Evolutionary conservation across 2,797 vertebrate genomes (phyloP).

Genomic region (Scolopax rusticola): DNA sequence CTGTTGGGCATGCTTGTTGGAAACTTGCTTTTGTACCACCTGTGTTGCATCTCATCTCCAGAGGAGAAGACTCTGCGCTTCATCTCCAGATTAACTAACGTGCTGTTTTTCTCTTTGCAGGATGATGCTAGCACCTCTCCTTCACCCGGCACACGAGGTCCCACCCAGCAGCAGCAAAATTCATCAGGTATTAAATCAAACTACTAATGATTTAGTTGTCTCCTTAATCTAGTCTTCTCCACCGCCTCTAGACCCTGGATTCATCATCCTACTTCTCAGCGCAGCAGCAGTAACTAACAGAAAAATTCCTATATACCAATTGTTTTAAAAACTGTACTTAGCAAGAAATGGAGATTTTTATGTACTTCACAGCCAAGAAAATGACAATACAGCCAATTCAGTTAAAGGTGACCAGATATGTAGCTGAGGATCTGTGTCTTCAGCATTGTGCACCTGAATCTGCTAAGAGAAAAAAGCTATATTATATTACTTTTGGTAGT

Average conservation of each 20-base stretch:
- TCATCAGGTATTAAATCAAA: conserved; percentile 82
- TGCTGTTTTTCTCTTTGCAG: conserved; percentile 73
- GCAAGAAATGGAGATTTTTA: neutral
- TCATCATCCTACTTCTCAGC: neutral
- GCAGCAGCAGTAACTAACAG: neutral
- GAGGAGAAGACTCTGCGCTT: neutral
- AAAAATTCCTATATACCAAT: neutral
- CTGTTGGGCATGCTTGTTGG: neutral
- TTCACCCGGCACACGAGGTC: conserved; percentile 85
- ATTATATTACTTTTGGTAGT: neutral
- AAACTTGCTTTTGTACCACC: neutral
- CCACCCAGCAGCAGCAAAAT: conserved; percentile 90
- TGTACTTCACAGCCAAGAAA: neutral
- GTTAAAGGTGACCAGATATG: neutral
- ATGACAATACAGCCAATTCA: neutral
- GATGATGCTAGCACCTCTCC: conserved; percentile 89
- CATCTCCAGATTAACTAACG: neutral
- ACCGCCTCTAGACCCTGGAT: neutral
- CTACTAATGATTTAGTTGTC: neutral
- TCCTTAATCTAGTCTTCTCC: neutral
- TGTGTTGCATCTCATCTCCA: neutral
- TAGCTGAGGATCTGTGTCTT: neutral
- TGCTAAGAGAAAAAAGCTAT: neutral
- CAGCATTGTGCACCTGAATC: neutral
- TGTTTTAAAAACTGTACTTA: neutral